phyloP scores from a whole-genome alignment of 2,888 invertebrate genomes.

The Amphipyra tragopoginis region DNA sequence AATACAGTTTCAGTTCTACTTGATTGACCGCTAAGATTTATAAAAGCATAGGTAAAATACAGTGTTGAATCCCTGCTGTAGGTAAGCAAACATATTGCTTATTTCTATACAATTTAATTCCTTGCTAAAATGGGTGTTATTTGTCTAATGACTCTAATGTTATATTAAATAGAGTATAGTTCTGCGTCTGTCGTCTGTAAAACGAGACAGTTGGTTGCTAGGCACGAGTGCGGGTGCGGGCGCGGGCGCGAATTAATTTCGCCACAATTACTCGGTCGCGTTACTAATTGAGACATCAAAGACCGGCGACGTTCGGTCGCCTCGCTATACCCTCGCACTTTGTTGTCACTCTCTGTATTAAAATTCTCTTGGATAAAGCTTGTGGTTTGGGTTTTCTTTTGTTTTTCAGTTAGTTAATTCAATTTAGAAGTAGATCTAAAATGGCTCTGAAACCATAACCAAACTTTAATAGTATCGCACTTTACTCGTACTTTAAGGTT shows the following conservation, averaged over 20 bases:
- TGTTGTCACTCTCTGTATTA: conserved; percentile 66
- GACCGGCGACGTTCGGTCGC: conserved; percentile 74
- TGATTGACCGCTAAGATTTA: too few relatives aligned
- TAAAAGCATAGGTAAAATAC: too few relatives aligned
- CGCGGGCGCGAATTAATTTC: conserved; percentile 84
- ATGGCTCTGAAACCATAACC: too few relatives aligned
- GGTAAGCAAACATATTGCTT: too few relatives aligned
- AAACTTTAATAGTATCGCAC: too few relatives aligned
- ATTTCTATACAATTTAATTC: too few relatives aligned
- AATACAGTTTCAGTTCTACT: too few relatives aligned
- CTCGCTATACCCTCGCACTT: conserved; percentile 60
- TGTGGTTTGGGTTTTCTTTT: conserved; percentile 28
- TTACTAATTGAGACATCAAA: conserved; percentile 89
- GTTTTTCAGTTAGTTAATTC: conserved; percentile 7
- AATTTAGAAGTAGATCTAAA: conserved; percentile 1
- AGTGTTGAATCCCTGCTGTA: too few relatives aligned
- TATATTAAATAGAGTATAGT: neutral
- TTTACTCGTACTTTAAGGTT: neutral
- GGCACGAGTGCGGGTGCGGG: conserved; percentile 64
- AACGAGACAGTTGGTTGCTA: conserved; percentile 56
- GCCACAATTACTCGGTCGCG: conserved; percentile 87
- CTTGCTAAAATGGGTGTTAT: too few relatives aligned
- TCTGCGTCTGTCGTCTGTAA: conserved; percentile 36
- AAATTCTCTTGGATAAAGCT: conserved; percentile 13
- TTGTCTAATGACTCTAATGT: too few relatives aligned